Evolutionary conservation across 92 coral and sea anemone species (phyloP).

Genomic region (Desmophyllum pertusum): DNA sequence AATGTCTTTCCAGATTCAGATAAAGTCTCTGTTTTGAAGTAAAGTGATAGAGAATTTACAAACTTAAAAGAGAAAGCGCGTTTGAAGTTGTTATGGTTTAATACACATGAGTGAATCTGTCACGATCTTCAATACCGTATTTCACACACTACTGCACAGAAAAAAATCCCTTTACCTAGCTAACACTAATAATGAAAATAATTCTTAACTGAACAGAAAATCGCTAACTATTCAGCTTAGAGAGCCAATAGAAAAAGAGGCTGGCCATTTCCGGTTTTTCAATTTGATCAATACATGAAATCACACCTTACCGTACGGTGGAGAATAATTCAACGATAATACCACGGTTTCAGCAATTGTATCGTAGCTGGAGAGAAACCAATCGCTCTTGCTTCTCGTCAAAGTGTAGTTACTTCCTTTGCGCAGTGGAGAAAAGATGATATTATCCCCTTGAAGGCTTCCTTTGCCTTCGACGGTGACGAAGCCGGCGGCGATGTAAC

Average conservation of each 20-base stretch:
- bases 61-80: conserved; percentile 34
- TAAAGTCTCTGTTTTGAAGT: neutral
- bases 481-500: conserved; percentile 4
- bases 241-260: neutral
- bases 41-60: neutral
- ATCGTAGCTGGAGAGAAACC: conserved; percentile 80
- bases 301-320: conserved; percentile 78
- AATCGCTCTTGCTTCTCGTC: conserved; percentile 51
- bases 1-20: neutral
- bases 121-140: neutral
- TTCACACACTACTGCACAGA: conserved; percentile 28
- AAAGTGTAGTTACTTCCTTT: conserved; percentile 61
- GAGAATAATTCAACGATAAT: conserved; percentile 60
- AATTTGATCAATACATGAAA: neutral
- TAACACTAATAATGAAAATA: neutral
- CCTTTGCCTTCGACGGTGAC: conserved; percentile 9
- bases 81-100: conserved; percentile 1
- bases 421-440: conserved; percentile 56
- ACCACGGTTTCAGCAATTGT: conserved; percentile 57
- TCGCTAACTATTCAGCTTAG: neutral
- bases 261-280: neutral
- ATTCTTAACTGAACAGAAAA: neutral
- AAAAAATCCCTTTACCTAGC: neutral
- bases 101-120: conserved; percentile 42
- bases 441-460: conserved; percentile 41